Percentiles rank a stretch among this genome's conserved stretches.
These are phyloP conservation scores for Leguminivora glycinivorella DNA, from an alignment of 1,140 invertebrate genomes.

Conservation along the genomic window DNA sequence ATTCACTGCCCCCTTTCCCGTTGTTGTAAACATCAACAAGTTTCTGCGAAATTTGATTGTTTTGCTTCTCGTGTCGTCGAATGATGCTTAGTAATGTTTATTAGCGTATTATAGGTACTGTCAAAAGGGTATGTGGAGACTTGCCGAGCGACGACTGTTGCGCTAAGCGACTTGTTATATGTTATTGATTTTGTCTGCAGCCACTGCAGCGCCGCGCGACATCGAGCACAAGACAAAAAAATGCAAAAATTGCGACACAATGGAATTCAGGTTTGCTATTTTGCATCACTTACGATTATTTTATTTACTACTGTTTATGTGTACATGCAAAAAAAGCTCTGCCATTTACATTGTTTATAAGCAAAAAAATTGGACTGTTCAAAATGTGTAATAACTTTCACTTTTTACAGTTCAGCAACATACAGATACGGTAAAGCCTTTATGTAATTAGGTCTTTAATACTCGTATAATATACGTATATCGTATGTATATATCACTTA, in stretches of 20 bases:
- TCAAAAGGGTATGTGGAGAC: conserved; percentile 21
- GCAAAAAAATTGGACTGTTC: not conserved
- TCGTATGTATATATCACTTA: not conserved
- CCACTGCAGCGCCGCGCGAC: conserved; percentile 32
- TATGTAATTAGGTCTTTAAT: not conserved
- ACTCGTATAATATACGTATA: not conserved
- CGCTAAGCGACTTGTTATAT: conserved; percentile 25
- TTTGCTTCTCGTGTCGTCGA: not conserved
- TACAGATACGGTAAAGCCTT: conserved; percentile 6
- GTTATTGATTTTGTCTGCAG: conserved; percentile 32
- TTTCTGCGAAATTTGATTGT: not conserved
- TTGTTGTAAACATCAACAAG: not conserved
- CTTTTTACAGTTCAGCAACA: not conserved
- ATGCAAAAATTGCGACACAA: conserved; percentile 44
- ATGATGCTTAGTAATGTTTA: not conserved
- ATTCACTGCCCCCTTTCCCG: not conserved
- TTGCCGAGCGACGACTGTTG: conserved; percentile 33
- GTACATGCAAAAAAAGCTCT: not conserved
- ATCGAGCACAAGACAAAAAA: conserved; percentile 38
- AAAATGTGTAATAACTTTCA: not conserved
- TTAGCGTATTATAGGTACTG: conserved; percentile 15
- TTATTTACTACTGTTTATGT: conserved; percentile 26
- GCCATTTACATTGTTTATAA: conserved; percentile 19
- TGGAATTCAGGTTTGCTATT: conserved; percentile 43
- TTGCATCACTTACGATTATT: conserved; percentile 30